These are phyloP conservation scores for Trichopoda pennipes DNA, from an alignment of 2,888 invertebrate genomes.

Conservation along the genomic window DNA sequence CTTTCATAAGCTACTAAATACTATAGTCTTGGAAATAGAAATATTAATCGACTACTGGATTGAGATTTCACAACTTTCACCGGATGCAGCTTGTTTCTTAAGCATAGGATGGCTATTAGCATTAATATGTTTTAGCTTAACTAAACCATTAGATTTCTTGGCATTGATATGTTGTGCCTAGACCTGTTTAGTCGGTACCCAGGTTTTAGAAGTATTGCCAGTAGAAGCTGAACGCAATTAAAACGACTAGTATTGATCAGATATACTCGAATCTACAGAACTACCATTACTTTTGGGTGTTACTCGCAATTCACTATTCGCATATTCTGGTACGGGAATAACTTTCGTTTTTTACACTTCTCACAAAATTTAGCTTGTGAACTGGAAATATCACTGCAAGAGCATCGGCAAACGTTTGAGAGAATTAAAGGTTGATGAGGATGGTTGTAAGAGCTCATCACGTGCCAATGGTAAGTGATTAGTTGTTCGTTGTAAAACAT, in stretches of 20 bases:
- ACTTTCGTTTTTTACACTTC: slow-evolving; percentile 65
- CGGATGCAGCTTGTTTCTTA: slow-evolving; percentile 88
- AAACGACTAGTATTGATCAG: slow-evolving; percentile 66
- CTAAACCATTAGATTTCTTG: slow-evolving; percentile 37
- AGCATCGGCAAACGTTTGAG: slow-evolving; percentile 67
- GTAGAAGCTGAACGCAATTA: slow-evolving; percentile 69
- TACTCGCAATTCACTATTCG: neutral
- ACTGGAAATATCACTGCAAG: slow-evolving; percentile 66
- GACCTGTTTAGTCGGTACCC: slow-evolving; percentile 70
- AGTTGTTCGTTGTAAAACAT: slow-evolving; percentile 84
- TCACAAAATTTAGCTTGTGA: slow-evolving; percentile 53
- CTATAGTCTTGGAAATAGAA: slow-evolving; percentile 84
- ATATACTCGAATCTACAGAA: slow-evolving; percentile 72
- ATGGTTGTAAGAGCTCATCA: slow-evolving; percentile 82
- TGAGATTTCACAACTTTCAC: slow-evolving; percentile 85
- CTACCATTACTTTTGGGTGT: slow-evolving; percentile 70
- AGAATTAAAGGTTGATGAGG: slow-evolving; percentile 64
- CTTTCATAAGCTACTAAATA: slow-evolving; percentile 85
- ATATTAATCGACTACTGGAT: slow-evolving; percentile 82
- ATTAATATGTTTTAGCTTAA: slow-evolving; percentile 14
- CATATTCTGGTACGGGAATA: slow-evolving; percentile 39
- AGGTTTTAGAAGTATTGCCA: slow-evolving; percentile 73
- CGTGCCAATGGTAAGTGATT: slow-evolving; percentile 81
- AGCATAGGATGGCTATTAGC: slow-evolving; percentile 72
- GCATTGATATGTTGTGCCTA: slow-evolving; percentile 26